Conservation (phyloP, 1,140 invertebrate genomes). For the Anoplophora glabripennis region DNA sequence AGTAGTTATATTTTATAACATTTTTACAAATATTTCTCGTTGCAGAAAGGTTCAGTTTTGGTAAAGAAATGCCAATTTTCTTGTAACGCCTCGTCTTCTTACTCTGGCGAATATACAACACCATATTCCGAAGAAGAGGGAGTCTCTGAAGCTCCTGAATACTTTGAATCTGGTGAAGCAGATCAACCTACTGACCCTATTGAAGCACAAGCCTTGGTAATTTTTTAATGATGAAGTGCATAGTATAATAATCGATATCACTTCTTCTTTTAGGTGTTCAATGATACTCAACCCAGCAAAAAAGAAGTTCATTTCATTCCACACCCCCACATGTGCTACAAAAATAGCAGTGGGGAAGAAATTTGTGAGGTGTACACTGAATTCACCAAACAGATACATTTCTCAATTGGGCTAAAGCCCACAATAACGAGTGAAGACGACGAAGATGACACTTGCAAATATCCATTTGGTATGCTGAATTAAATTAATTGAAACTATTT, state of each 20-base stretch:
- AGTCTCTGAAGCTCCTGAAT: slow-evolving; percentile 28
- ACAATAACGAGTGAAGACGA: slow-evolving; percentile 47
- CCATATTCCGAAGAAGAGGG: slow-evolving; percentile 34
- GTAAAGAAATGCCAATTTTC: slow-evolving; percentile 59
- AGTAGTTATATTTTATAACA: too few species aligned
- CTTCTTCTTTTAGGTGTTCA: slow-evolving; percentile 7
- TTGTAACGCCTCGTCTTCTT: slow-evolving; percentile 51
- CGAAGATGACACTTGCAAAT: slow-evolving; percentile 47
- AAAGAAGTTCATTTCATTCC: slow-evolving; percentile 16
- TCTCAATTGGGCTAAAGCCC: slow-evolving; percentile 55
- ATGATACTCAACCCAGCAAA: background rate
- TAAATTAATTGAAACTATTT: background rate
- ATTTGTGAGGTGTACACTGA: slow-evolving; percentile 63
- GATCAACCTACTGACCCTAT: too few species aligned
- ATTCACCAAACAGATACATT: slow-evolving; percentile 51
- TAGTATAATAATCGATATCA: background rate
- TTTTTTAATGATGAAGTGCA: background rate
- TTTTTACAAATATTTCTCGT: slow-evolving; percentile 19
- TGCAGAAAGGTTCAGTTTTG: slow-evolving; percentile 51
- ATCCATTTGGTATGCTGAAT: slow-evolving; percentile 38
- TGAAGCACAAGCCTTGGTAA: slow-evolving; percentile 23
- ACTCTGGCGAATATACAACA: slow-evolving; percentile 35
- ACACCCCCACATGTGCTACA: slow-evolving; percentile 63
- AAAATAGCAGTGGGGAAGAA: slow-evolving; percentile 49
- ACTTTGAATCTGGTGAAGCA: slow-evolving; percentile 2